phyloP scores from a whole-genome alignment of 2,888 invertebrate species.

The Pristionchus arcanus region DNA sequence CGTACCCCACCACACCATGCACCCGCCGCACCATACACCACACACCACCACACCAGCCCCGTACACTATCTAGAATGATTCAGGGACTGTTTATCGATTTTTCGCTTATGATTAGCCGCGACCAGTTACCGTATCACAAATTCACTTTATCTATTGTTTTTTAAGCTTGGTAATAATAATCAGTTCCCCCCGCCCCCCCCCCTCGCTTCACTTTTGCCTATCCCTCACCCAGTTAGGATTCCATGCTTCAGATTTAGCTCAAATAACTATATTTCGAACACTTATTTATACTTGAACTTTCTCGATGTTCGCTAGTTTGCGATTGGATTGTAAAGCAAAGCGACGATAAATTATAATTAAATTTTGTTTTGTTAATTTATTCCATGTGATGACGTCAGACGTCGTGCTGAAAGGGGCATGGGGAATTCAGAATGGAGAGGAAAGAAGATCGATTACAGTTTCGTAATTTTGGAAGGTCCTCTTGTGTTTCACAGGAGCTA shows the following conservation, averaged over 20 bases:
- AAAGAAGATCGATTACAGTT: not conserved
- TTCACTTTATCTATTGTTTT: constrained; percentile 31
- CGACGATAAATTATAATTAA: constrained; percentile 41
- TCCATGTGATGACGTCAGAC: not conserved
- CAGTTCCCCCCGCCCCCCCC: not conserved
- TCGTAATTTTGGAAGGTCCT: too few relatives aligned
- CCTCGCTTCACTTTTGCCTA: not conserved
- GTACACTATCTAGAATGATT: not conserved
- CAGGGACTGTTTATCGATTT: constrained; percentile 44
- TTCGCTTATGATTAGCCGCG: constrained; percentile 8
- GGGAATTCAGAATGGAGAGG: not conserved
- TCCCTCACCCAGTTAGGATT: constrained; percentile 6
- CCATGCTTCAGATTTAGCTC: constrained; percentile 16
- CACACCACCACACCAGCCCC: not conserved
- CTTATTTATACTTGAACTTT: constrained; percentile 33
- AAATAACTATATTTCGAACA: not conserved
- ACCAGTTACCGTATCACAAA: constrained; percentile 42
- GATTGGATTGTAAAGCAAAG: constrained; percentile 25
- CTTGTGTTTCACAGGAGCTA: not conserved
- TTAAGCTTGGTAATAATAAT: constrained; percentile 3
- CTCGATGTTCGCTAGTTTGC: constrained; percentile 40
- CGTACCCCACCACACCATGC: not conserved
- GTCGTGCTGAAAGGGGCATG: not conserved
- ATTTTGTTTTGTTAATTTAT: not conserved
- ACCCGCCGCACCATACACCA: constrained; percentile 17